Evolutionary conservation across 2,888 invertebrate species (phyloP), one percentile per base, ranked within the genome.

Genomic region (Ochropacha duplaris): DNA sequence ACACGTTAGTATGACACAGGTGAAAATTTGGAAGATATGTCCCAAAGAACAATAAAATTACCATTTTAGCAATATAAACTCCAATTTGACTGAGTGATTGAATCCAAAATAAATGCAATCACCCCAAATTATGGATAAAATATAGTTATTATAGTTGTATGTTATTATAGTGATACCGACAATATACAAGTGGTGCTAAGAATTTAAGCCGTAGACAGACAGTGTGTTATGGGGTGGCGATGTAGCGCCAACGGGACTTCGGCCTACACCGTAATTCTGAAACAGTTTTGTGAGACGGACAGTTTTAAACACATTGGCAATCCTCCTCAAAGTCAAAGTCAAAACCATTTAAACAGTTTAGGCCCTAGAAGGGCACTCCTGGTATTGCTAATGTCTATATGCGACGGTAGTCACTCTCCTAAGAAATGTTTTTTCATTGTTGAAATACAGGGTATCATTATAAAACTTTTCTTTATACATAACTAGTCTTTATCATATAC

Each of bases 1-100:
- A 92, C 58, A 92, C 92, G 8, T 83, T 92, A n/a, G 92, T 92
- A 88, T 92, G 88, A 92, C 86, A 83, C 72, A 83, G 64, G 78
- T 54, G 74, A 68, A 64, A 69, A 54, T 61, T 39, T 19, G 54
- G 39, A 36, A 28, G n/a, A 22, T 39, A 62, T 63, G 62, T 65
- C 68, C 74, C 72, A 72, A 72, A 72, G 74, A 72, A 71, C 58
- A 71, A 62, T 69, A 63, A 72, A 66, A 72, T 74, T 72, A 72
- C 72, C 72, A 74, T 71, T 52, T 31, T 31, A 22, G 52, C 16
- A 44, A 44, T 19, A 26, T 52, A 52, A 31, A 19, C 31, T 52
- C 31, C 26, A 52, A 52, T 31, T 52, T 52, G 52, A 24, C 54
- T 50, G 60, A 58, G 64, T 57, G 58, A 60, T 44, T 54, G 49